phyloP scores from a whole-genome alignment of 1,140 invertebrate species.

The Heliothis subflexa region DNA sequence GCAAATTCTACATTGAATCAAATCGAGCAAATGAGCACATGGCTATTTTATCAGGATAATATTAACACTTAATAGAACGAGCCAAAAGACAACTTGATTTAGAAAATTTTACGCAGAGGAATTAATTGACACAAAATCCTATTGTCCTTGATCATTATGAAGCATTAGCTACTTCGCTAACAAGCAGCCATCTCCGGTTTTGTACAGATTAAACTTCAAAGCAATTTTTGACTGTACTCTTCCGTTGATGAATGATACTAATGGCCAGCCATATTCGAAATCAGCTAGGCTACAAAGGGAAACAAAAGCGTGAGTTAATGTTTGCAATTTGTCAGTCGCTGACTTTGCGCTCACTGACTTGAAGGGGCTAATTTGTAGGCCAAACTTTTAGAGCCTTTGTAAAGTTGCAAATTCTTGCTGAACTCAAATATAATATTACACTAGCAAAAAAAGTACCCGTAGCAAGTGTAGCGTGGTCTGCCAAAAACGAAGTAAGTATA shows the following conservation, averaged over 20 bases:
- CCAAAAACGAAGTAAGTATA: too few relatives aligned
- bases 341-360: not conserved
- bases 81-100: not conserved
- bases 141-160: conserved; percentile 35
- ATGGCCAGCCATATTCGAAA: not conserved
- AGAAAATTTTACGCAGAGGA: conserved; percentile 1
- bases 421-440: too few relatives aligned
- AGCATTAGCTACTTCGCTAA: conserved; percentile 28
- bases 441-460: too few relatives aligned
- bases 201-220: conserved; percentile 6
- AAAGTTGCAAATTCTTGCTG: too few relatives aligned
- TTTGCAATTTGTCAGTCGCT: not conserved
- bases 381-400: too few relatives aligned
- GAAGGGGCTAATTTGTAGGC: too few relatives aligned
- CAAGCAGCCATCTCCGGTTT: conserved; percentile 22
- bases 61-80: not conserved
- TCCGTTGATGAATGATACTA: conserved; percentile 27
- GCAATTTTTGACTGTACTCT: conserved; percentile 22
- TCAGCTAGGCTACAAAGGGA: not conserved
- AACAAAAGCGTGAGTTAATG: not conserved
- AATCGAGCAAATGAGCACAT: too few relatives aligned
- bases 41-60: too few relatives aligned
- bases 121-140: conserved; percentile 36
- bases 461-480: too few relatives aligned
- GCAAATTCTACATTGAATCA: not conserved